Base-by-base conservation (phyloP, 2,888 invertebrate species). In the Archaeoteleia sp. region DNA sequence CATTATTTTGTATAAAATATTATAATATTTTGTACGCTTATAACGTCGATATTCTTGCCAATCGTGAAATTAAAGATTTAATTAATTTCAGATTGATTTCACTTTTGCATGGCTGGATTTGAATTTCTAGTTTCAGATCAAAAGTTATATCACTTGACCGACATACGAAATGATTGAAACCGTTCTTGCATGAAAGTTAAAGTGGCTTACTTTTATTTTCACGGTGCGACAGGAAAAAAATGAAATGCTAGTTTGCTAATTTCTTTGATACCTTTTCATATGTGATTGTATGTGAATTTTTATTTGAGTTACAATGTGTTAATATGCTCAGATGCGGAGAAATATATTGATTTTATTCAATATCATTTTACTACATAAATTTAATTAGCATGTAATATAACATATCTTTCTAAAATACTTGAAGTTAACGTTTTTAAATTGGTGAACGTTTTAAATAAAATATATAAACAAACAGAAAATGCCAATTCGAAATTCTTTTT, bases 401-500 rank as follows among this genome's bases (percentile, higher is more conserved):
- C 29, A 25, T 4, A 23, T n/a, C 6, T 27, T 34, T 23, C 29
- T 12, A 12, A 17, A 43, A 54, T n/a, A n/a, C n/a, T 54, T 35
- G 13, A 37, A 45, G 27, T 54, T 54, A 54, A 43, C 34, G n/a
- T 43, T 34, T 43, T 25, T n/a, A 7, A 54, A 53, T 12, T 15
- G 7, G 46, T 17, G 37, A n/a, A n/a, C n/a, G 57, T 39, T 46
- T 39, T 32, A 30, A 15, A 12, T 2, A 10, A 12, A 25, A n/a
- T n/a, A 2, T 23, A 20, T 29, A 32, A 45, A 63, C 55, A 49
- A 63, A 63, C 25, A 57, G 40, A 30, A 49, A 55, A 49, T 55
- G 42, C 14, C 39, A 58, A 63, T 68, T 51, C 39, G 27, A 39
- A 57, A 57, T 60, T 61, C 57, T 62, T 42, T 48, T 53, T 48